phyloP scores from a whole-genome alignment of 1,140 invertebrate genomes.

The Brachionus rubens region DNA sequence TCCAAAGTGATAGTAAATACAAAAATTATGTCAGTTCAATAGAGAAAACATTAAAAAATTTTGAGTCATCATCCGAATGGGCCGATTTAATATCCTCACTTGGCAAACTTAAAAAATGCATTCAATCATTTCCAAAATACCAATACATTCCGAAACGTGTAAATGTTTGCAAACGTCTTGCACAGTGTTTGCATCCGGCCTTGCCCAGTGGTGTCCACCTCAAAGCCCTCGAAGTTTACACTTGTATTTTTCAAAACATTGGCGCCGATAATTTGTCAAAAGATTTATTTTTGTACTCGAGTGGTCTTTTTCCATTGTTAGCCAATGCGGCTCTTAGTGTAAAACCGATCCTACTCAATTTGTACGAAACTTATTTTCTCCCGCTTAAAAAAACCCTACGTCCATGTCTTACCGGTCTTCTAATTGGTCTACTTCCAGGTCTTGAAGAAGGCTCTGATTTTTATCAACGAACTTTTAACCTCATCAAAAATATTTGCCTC shows the following conservation, averaged over 20 bases:
- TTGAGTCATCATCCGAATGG: slow-evolving; percentile 92
- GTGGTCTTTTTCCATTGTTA: slow-evolving; percentile 82
- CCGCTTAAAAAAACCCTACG: slow-evolving; percentile 74
- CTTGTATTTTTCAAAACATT: slow-evolving; percentile 86
- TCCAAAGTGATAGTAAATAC: slow-evolving; percentile 64
- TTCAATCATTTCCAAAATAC: slow-evolving; percentile 71
- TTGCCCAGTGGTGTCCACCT: slow-evolving; percentile 83
- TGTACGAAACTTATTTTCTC: slow-evolving; percentile 88
- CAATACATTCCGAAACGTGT: slow-evolving; percentile 83
- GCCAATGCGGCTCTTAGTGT: slow-evolving; percentile 82
- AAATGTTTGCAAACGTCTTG: slow-evolving; percentile 84
- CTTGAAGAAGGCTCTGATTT: slow-evolving; percentile 87
- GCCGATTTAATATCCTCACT: slow-evolving; percentile 86
- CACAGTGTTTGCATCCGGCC: slow-evolving; percentile 90
- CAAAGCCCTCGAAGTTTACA: slow-evolving; percentile 87
- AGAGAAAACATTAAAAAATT: slow-evolving; percentile 84
- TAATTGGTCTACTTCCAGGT: slow-evolving; percentile 77
- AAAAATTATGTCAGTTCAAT: slow-evolving; percentile 73
- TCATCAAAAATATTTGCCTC: slow-evolving; percentile 41
- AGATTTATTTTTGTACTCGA: slow-evolving; percentile 79
- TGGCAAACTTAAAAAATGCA: slow-evolving; percentile 77
- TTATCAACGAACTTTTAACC: slow-evolving; percentile 66
- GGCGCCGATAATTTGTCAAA: slow-evolving; percentile 75
- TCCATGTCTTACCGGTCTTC: slow-evolving; percentile 80
- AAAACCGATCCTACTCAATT: slow-evolving; percentile 73